Percentiles rank a stretch among this genome's conserved stretches.
phyloP scores from a whole-genome alignment of 2,888 invertebrate species.

The Notodonta ziczac region DNA sequence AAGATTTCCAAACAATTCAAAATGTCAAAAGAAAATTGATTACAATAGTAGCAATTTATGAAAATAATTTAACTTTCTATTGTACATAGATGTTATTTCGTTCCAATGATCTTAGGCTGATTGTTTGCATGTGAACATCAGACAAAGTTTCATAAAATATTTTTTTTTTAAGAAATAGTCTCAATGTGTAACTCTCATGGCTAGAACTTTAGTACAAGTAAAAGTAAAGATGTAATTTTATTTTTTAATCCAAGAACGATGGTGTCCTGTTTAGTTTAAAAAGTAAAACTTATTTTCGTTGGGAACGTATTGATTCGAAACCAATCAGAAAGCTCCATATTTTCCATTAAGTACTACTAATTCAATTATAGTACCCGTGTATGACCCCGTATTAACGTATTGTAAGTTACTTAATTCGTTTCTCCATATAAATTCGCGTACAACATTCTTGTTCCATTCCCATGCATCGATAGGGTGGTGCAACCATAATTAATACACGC shows the following conservation, averaged over 20 bases:
- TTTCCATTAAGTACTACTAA: not conserved
- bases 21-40: not conserved
- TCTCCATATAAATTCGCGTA: slow-evolving; percentile 32
- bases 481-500: slow-evolving; percentile 72
- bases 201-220: no score
- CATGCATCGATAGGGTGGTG: slow-evolving; percentile 56
- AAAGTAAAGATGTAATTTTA: no score
- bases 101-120: not conserved
- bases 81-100: not conserved
- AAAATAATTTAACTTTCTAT: slow-evolving; percentile 1
- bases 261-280: no score
- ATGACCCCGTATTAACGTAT: slow-evolving; percentile 30
- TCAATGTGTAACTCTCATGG: no score
- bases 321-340: no score
- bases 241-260: no score
- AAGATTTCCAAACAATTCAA: not conserved
- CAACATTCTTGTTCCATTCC: slow-evolving; percentile 48
- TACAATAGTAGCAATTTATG: slow-evolving; percentile 3
- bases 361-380: not conserved
- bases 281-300: no score
- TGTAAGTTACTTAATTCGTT: slow-evolving; percentile 36
- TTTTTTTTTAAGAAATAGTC: no score
- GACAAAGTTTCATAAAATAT: no score
- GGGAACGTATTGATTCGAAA: no score
- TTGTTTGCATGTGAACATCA: no score